phyloP scores from a whole-genome alignment of 1,140 invertebrate species.

The Sarcophaga peregrina region DNA sequence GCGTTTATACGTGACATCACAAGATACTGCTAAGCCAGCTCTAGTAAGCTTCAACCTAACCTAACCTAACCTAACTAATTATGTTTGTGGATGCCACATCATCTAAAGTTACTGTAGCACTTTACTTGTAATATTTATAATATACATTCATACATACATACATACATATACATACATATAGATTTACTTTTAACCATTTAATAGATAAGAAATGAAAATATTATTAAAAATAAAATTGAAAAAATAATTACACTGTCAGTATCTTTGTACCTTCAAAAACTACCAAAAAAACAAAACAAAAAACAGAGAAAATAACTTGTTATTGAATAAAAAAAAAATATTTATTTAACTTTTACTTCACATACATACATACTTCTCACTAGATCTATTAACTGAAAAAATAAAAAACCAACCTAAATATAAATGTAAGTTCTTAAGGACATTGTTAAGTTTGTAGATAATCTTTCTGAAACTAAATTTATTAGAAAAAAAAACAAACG shows the following conservation, averaged over 20 bases:
- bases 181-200: too few relatives aligned
- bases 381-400: background rate
- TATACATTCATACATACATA: too few relatives aligned
- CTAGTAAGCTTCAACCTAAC: too few relatives aligned
- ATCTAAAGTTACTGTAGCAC: too few relatives aligned
- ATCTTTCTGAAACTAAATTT: conserved; percentile 19
- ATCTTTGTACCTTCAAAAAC: conserved; percentile 42
- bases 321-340: background rate
- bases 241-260: conserved; percentile 34
- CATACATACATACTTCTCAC: too few relatives aligned
- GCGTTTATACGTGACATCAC: too few relatives aligned
- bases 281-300: conserved; percentile 10
- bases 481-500: conserved; percentile 6
- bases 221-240: background rate
- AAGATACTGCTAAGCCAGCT: too few relatives aligned
- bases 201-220: background rate
- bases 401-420: conserved; percentile 2
- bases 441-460: conserved; percentile 30
- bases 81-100: too few relatives aligned
- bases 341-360: conserved; percentile 10
- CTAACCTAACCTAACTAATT: too few relatives aligned
- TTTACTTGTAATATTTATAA: too few relatives aligned
- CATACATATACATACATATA: too few relatives aligned
- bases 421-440: conserved; percentile 18
- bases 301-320: background rate